These are phyloP conservation scores for Pandion haliaetus DNA, from an alignment of 2,113 vertebrate genomes.

Conservation along the genomic window DNA sequence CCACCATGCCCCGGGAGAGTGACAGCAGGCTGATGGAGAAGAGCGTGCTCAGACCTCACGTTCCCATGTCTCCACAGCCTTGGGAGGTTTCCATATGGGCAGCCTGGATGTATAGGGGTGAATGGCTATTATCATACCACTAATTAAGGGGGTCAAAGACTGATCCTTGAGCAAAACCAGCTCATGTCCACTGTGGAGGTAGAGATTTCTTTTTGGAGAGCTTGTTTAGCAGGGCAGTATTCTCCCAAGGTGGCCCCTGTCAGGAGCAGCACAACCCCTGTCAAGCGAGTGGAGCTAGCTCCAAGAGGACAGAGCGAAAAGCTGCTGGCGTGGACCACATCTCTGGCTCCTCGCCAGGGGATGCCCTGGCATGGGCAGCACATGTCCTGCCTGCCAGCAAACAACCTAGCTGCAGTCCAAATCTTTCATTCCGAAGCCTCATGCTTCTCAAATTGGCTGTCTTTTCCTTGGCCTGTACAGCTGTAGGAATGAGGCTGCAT, in stretches of 20 bases:
- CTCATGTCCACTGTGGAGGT: background rate
- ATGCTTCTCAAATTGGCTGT: background rate
- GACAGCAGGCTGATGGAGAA: accelerated
- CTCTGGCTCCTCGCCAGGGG: accelerated
- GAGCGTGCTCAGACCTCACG: background rate
- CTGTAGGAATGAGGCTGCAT: background rate
- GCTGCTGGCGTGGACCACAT: background rate
- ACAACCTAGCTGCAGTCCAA: background rate
- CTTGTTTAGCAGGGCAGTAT: background rate
- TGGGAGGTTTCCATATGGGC: background rate
- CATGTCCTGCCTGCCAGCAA: background rate
- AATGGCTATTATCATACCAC: background rate
- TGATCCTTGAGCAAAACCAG: background rate
- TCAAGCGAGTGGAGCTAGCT: background rate
- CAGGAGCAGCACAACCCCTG: background rate
- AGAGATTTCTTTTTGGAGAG: background rate
- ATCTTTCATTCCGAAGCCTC: background rate
- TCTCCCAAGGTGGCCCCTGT: background rate
- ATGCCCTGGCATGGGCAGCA: background rate
- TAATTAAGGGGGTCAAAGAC: background rate
- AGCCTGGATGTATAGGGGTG: background rate
- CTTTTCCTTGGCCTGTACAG: background rate
- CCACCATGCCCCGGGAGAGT: background rate
- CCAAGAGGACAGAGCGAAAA: background rate
- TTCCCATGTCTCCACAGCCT: background rate